Percentiles rank a stretch among this genome's conserved stretches.
phyloP scores from a whole-genome alignment of 2,113 vertebrate genomes.

The Seriola aureovittata region DNA sequence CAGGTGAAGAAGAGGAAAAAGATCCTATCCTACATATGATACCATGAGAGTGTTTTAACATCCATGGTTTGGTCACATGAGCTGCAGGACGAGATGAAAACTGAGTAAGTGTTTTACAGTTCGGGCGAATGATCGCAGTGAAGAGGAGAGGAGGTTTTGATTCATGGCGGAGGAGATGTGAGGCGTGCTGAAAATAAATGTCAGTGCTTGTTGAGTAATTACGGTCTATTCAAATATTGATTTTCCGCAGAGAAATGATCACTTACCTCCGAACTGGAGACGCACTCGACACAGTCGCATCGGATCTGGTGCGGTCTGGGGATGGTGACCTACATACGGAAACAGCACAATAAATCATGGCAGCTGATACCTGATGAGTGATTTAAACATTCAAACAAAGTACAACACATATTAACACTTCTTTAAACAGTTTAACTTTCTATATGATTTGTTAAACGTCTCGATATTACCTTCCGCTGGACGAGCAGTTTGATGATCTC shows the following conservation, averaged over 20 bases:
- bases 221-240: neutral
- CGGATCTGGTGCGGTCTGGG: constrained; percentile 97
- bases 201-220: neutral
- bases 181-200: too few species aligned
- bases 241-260: neutral
- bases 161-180: too few species aligned
- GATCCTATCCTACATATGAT: too few species aligned
- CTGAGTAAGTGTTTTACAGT: too few species aligned
- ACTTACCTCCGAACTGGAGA: constrained; percentile 92
- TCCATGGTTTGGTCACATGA: too few species aligned
- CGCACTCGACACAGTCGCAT: constrained; percentile 97
- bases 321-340: constrained; percentile 83
- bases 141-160: too few species aligned
- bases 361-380: neutral
- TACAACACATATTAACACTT: too few species aligned
- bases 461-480: constrained; percentile 86
- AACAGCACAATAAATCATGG: neutral
- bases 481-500: constrained; percentile 98
- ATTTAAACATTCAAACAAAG: too few species aligned
- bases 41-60: too few species aligned
- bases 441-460: neutral
- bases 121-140: too few species aligned
- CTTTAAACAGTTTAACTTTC: too few species aligned
- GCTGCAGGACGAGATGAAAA: neutral
- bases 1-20: too few species aligned